These are phyloP conservation scores for Orthosia gothica DNA, from an alignment of 2,888 invertebrate species.

Conservation along the genomic window DNA sequence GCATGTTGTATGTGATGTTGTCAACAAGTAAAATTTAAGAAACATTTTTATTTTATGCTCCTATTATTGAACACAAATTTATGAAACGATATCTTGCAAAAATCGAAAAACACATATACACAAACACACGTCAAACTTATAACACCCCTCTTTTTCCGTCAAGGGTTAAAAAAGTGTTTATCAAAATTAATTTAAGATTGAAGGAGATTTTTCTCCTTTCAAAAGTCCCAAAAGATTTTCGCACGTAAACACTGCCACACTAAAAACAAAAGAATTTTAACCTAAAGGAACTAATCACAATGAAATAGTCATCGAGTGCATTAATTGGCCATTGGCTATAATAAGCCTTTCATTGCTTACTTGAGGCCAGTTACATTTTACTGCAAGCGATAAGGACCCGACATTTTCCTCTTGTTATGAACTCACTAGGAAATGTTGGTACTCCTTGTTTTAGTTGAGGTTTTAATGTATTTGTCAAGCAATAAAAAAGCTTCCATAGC, in stretches of 20 bases:
- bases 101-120: too few species aligned
- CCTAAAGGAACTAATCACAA: slow-evolving; percentile 28
- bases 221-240: neutral
- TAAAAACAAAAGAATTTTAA: slow-evolving; percentile 14
- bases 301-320: slow-evolving; percentile 9
- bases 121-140: too few species aligned
- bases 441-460: slow-evolving; percentile 3
- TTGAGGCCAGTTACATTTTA: slow-evolving; percentile 28
- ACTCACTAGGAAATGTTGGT: neutral
- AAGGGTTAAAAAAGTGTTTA: too few species aligned
- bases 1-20: too few species aligned
- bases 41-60: too few species aligned
- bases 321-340: slow-evolving; percentile 40
- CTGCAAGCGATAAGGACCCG: slow-evolving; percentile 37
- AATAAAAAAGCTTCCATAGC: neutral
- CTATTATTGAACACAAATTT: too few species aligned
- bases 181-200: too few species aligned
- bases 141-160: too few species aligned
- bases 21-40: too few species aligned
- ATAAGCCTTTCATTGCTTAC: slow-evolving; percentile 29
- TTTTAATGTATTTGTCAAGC: slow-evolving; percentile 17
- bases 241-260: neutral
- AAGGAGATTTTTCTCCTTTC: too few species aligned
- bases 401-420: slow-evolving; percentile 2
- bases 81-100: too few species aligned